Percentiles rank a stretch among this genome's conserved stretches.
phyloP scores from a whole-genome alignment of 2,113 vertebrate species.

The Grus americana region DNA sequence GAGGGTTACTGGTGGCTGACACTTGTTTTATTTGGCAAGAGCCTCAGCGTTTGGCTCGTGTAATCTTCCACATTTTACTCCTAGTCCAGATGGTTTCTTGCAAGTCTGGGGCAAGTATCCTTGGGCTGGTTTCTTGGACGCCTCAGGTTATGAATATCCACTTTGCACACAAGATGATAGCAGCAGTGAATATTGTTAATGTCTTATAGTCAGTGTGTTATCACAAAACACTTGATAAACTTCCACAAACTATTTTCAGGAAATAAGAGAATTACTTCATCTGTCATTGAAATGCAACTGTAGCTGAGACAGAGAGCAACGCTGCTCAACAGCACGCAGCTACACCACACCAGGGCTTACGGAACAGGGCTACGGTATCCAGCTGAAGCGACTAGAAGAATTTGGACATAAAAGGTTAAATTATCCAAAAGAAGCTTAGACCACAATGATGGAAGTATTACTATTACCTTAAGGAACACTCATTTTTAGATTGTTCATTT shows the following conservation, averaged over 20 bases:
- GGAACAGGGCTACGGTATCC: neutral
- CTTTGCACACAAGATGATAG: neutral
- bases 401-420: neutral
- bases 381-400: neutral
- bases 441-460: neutral
- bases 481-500: neutral
- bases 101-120: neutral
- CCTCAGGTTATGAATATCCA: neutral
- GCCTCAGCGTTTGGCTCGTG: neutral
- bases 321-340: rapidly evolving
- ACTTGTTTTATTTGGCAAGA: neutral
- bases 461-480: neutral
- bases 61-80: neutral
- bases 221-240: neutral
- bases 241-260: neutral
- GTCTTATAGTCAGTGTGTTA: neutral
- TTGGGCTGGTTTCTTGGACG: neutral
- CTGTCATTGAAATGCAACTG: neutral
- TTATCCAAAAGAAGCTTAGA: neutral
- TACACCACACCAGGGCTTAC: neutral
- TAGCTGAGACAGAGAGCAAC: neutral
- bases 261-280: neutral
- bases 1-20: neutral
- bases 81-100: neutral
- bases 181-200: neutral